Base-by-base conservation (phyloP, 2,113 vertebrate species). In the Hymenochirus boettgeri region DNA sequence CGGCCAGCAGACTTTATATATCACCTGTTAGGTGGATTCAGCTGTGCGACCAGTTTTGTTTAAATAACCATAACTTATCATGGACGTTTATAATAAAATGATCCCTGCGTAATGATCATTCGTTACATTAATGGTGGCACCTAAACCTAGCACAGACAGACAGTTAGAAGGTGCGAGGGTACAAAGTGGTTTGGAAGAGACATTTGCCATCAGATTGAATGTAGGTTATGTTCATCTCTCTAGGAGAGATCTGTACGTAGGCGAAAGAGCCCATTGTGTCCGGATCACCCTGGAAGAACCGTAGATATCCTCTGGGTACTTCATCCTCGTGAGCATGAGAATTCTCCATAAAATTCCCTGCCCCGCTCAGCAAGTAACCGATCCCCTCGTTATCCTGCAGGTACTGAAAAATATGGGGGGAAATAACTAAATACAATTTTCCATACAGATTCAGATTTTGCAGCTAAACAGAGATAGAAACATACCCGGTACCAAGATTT, bases 321-420 rank as follows among this genome's bases (percentile, higher is more conserved):
- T 76, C 59, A 10, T 79, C 77, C 31, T 77, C 77, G 61, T 96
- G 92, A 1, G 74, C 75, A 8, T 67, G 62, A 0, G 90, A 89
- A 0, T 88, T 74, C 56, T 96, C 93, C 82, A 96, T 83, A 77
- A 95, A 96, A 80, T 95, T 96, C 8, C 93, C 93, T 0, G 93
- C 93, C 2, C 93, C 93, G 0, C 92, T 96, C 61, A 96, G 82
- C 23, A 96, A 78, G 0, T 92, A 92, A 61, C 92, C 93, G n/a
- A 94, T 73, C 0, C 77, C 86, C 0, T 86, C 82, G 57, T 89
- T 81, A 25, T 86, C 84, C 66, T 83, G 77, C 1, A 96, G 78
- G 74, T 92, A 94, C 93, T 96, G 77, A 2, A 17, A 35, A 4
- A 2, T n/a, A n/a, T n/a, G n/a, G n/a, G n/a, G n/a, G n/a, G n/a